Evolutionary conservation across 2,888 invertebrate genomes (phyloP), one percentile per base, ranked within the genome.

Genomic region (Ornithoptera alexandrae): DNA sequence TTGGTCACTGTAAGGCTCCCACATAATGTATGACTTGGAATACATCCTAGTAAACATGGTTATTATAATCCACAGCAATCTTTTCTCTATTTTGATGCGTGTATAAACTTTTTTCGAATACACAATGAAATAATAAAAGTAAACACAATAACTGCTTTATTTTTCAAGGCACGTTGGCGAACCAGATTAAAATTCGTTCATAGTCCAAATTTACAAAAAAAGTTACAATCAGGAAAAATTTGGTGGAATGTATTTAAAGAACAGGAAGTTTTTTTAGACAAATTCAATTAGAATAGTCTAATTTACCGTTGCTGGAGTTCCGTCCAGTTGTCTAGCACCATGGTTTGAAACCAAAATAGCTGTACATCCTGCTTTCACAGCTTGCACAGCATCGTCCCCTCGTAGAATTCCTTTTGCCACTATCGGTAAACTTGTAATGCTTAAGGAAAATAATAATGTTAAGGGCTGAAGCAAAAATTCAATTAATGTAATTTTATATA

Each of bases 321-420:
- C 94, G 82, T 98, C 98, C 53, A 98, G 88, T 88, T 98, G 98
- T 72, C 98, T 93, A 0, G 96, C 98, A 1, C 98, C 98, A 84
- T 98, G 98, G 87, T 98, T 98, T 0, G 98, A 98, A 5, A 99
- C 98, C 72, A 97, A 92, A 68, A 98, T 95, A 0, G 94, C 98
- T 4, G 94, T 90, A 62, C 95, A 97, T 6, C 97, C 98, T 67
- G 94, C 91, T 75, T 97, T 92, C 0, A 94, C 92, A 0, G 96
- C 98, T 76, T 95, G 89, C 20, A 94, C 78, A 0, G 98, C 98
- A 88, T 98, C 98, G 81, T 98, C 97, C 0, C 94, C 95, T 0
- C 97, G 96, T 53, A 98, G 86, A 72, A 98, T 94, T 8, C 98
- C 98, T 90, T 98, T 98, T 6, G 97, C 90, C 66, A 98, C 93